These are phyloP conservation scores for Pseudococcus viburni DNA, from an alignment of 2,888 invertebrate species.

Conservation along the genomic window DNA sequence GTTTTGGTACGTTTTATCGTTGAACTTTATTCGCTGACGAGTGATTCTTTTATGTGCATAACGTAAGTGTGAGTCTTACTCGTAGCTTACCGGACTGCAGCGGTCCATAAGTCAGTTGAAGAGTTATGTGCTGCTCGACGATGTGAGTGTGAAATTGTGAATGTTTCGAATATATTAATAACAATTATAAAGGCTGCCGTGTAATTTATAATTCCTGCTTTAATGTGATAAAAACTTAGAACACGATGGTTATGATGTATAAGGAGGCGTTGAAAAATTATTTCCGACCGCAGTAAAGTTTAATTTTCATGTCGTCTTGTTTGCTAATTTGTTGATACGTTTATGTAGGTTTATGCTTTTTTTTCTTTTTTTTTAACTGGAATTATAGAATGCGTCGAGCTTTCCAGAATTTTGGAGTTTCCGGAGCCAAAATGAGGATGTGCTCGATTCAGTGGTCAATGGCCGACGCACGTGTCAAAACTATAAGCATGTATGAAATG, in stretches of 20 bases:
- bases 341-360: background rate
- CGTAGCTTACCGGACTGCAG: background rate
- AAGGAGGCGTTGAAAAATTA: slow-evolving; percentile 31
- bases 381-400: background rate
- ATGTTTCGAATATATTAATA: slow-evolving; percentile 40
- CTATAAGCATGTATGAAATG: background rate
- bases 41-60: slow-evolving; percentile 26
- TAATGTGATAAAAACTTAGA: slow-evolving; percentile 22
- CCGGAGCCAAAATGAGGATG: slow-evolving; percentile 16
- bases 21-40: slow-evolving; percentile 24
- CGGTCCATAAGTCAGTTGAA: slow-evolving; percentile 22
- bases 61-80: background rate
- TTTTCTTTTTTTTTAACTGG: background rate
- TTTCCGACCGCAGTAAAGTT: slow-evolving; percentile 35
- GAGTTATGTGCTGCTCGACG: background rate
- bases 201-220: slow-evolving; percentile 43
- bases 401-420: slow-evolving; percentile 26
- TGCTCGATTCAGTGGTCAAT: background rate
- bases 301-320: slow-evolving; percentile 10
- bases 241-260: slow-evolving; percentile 20
- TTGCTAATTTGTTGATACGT: slow-evolving; percentile 17
- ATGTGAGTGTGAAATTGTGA: background rate
- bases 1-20: slow-evolving; percentile 2
- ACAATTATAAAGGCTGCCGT: background rate
- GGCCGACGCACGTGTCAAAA: background rate